Base-by-base conservation (phyloP, 2,113 vertebrate genomes). In the Elachura formosa region DNA sequence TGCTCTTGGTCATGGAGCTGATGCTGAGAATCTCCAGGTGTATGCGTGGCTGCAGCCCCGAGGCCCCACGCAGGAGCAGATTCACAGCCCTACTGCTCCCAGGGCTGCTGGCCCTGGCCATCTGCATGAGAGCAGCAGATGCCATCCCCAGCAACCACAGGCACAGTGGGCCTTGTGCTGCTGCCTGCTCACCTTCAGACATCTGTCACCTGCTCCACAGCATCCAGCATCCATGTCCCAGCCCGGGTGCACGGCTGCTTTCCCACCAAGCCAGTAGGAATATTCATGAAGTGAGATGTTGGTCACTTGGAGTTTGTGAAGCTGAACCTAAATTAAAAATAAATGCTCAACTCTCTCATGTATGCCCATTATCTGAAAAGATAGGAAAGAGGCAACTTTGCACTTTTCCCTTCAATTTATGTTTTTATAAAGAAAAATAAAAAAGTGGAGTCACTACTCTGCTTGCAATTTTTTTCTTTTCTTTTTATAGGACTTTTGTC, bases 181-280 rank as follows among this genome's bases (percentile, higher is more conserved):
- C 90, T 83, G 85, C 49, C 90, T 69, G 82, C 90, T 90, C 90
- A 93, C 90, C 88, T 96, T 51, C 92, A 46, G 75, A 86, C 83
- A 88, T 90, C 92, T 92, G 95, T 58, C 92, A 28, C 79, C 48
- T 23, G 48, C 36, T 16, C 28, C 15, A 5, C 10, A 0, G 54
- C n/a, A 52, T 1, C 4, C 26, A 11, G 26, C 68, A 34, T 21
- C 74, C 77, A 36, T 7, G 1, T 46, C 52, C 40, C 17, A 4
- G 56, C 63, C 46, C 26, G 2, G 36, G 20, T 58, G 18, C 45
- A 3, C 0, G 0, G 38, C 73, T 66, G 29, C 24, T 40, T 34
- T 73, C 76, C 45, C 31, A 26, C 41, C 43, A 5, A 34, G 40
- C 58, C 4, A 1, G 4, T 4, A 23, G 63, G 16, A 59, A 55